Percentiles rank a stretch among this genome's conserved stretches.
Evolutionary conservation across 1,140 invertebrate species (phyloP).

Genomic region (Eriosoma lanigerum): DNA sequence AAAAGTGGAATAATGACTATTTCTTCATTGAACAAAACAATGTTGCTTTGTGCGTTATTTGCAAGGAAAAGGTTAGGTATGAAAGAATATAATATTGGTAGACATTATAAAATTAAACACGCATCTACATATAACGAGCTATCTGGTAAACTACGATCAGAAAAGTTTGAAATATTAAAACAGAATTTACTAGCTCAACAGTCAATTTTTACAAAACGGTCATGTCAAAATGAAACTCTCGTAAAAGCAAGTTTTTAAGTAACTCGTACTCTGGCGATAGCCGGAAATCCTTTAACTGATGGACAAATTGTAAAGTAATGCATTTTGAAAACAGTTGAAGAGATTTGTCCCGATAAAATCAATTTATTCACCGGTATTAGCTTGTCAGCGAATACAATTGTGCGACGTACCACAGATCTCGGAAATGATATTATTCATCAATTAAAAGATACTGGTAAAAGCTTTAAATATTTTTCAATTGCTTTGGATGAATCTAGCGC

Average conservation of each 20-base stretch:
- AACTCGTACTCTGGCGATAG: background rate
- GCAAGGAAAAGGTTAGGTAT: background rate
- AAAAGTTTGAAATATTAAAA: slow-evolving; percentile 9
- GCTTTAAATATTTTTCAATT: slow-evolving; percentile 2
- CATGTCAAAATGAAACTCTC: background rate
- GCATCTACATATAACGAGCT: background rate
- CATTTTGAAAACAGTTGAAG: slow-evolving; percentile 1
- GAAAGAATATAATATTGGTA: slow-evolving; percentile 4
- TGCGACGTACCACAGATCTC: background rate
- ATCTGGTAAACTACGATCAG: background rate
- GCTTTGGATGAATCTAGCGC: background rate
- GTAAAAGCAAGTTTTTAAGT: slow-evolving; percentile 9
- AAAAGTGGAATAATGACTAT: background rate
- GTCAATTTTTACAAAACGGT: slow-evolving; percentile 1
- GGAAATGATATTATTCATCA: slow-evolving; percentile 2
- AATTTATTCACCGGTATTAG: background rate
- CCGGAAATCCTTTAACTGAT: background rate
- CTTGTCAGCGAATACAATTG: slow-evolving; percentile 16
- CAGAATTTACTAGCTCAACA: slow-evolving; percentile 6
- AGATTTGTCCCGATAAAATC: slow-evolving; percentile 9
- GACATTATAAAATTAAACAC: background rate
- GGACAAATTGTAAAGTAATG: background rate
- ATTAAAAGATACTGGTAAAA: background rate
- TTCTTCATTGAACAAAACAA: background rate
- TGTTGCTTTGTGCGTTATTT: slow-evolving; percentile 2